Evolutionary conservation across 1,140 invertebrate species (phyloP).

Genomic region (Drosophila tristis): DNA sequence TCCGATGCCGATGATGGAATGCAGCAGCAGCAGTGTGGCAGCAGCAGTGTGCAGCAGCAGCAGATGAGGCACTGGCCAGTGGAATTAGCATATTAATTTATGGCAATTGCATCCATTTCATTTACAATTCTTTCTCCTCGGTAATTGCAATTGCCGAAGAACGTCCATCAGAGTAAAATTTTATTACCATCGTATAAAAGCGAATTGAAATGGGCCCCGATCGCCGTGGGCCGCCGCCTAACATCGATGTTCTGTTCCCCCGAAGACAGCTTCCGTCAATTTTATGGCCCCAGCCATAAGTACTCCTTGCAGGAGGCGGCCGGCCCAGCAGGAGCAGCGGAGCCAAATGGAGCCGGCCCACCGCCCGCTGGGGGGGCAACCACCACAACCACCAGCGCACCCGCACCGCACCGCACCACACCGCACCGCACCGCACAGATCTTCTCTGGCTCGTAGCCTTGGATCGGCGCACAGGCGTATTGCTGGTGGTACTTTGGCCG

Average conservation of each 20-base stretch:
- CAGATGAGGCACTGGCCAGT: slow-evolving; percentile 29
- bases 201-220: slow-evolving; percentile 60
- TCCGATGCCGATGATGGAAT: background rate
- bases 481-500: too few relatives aligned
- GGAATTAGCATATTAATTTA: slow-evolving; percentile 79
- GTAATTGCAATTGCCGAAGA: slow-evolving; percentile 59
- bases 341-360: too few relatives aligned
- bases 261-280: slow-evolving; percentile 70
- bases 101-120: slow-evolving; percentile 59
- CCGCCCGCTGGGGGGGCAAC: too few relatives aligned
- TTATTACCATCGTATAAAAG: slow-evolving; percentile 70
- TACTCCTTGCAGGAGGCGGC: slow-evolving; percentile 21
- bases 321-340: slow-evolving; percentile 46
- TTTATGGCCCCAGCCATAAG: slow-evolving; percentile 51
- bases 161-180: slow-evolving; percentile 59
- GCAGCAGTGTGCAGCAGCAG: slow-evolving; percentile 19
- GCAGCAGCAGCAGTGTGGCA: slow-evolving; percentile 3
- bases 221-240: slow-evolving; percentile 5
- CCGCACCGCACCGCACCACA: too few relatives aligned
- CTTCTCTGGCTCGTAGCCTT: too few relatives aligned
- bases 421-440: too few relatives aligned
- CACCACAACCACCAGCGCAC: too few relatives aligned
- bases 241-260: background rate
- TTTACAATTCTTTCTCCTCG: slow-evolving; percentile 39
- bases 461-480: too few relatives aligned